Evolutionary conservation across 92 coral and sea anemone species (phyloP), one percentile per base, ranked within the genome.

Genomic region (Muricea muricata): DNA sequence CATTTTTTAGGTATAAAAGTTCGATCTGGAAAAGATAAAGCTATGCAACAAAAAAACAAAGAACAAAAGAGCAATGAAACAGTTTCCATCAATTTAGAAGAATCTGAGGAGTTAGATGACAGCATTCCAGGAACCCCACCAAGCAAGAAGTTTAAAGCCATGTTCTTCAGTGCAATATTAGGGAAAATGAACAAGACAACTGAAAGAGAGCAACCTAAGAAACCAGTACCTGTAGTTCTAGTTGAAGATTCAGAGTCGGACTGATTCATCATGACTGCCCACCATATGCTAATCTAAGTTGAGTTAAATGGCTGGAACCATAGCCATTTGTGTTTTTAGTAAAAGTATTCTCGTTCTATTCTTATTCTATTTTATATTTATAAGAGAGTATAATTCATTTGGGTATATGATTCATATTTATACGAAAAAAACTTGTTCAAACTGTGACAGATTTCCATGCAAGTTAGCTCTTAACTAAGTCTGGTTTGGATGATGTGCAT

Each of bases 81-180:
- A 68, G 23, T 21, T 71, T 37, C 7, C 17, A 33, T 86, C 5
- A 21, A 39, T 29, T 54, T 58, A 30, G 25, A 80, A 85, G 50
- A 66, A 35, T 15, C 70, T 30, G 25, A 80, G 81, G 50, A 66
- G 28, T 15, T 65, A 15, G 89, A 90, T 25, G 89, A 87, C 11
- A 94, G 97, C 55, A 83, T 95, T 24, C 98, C 98, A 24, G 94
- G 93, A 8, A 95, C 98, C 32, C 98, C 98, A 1, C 98, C 98
- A 4, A 89, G 92, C 67, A 95, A 95, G 83, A 95, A 95, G 97
- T 95, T 95, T 82, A 95, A 95, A 76, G 93, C 98, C 10, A 95
- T 95, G 98, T 93, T 95, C 80, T 95, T 95, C 89, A 90, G 92
- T 54, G 91, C 92, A 32, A 74, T 86, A 30, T 37, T 89, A 29